Base-by-base conservation (phyloP, 2,888 invertebrate genomes). In the Cosmia trapezina region DNA sequence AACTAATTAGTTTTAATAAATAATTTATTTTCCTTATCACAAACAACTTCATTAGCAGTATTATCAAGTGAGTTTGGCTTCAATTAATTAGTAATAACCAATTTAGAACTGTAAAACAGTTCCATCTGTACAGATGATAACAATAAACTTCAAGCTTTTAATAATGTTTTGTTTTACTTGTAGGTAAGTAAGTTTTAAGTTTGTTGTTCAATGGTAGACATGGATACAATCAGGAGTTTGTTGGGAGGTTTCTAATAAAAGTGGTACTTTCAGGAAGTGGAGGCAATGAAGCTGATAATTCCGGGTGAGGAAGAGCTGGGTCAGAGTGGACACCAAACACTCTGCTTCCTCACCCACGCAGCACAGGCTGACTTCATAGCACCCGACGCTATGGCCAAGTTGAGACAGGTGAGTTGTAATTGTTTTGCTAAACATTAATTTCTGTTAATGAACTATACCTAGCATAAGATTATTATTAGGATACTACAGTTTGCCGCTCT, bases 371-470 rank as follows among this genome's bases (percentile, higher is more conserved):
- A 99, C 89, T 99, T 99, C 92, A 99, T 99, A 89, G 98, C 99
- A 7, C 98, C 99, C 7, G 99, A 99, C 95, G 99, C 99, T 33
- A 99, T 99, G 98, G 98, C 99, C 51, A 99, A 99, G 93, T 95
- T 99, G 66, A 97, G 99, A 92, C 99, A 99, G 97, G 98, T 60
- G 37, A 60, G 53, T 54, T 33, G 3, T 47, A 7, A 37, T n/a
- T n/a, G n/a, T n/a, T n/a, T n/a, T n/a, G n/a, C n/a, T n/a, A n/a
- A n/a, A n/a, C n/a, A n/a, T n/a, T n/a, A n/a, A n/a, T n/a, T n/a
- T n/a, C n/a, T n/a, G n/a, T n/a, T n/a, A n/a, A n/a, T n/a, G n/a
- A n/a, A n/a, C n/a, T n/a, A n/a, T n/a, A n/a, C n/a, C n/a, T n/a
- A n/a, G n/a, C n/a, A n/a, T n/a, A n/a, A n/a, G n/a, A n/a, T n/a